phyloP scores from a whole-genome alignment of 2,888 invertebrate species.

The Polymixis flavicincta region DNA sequence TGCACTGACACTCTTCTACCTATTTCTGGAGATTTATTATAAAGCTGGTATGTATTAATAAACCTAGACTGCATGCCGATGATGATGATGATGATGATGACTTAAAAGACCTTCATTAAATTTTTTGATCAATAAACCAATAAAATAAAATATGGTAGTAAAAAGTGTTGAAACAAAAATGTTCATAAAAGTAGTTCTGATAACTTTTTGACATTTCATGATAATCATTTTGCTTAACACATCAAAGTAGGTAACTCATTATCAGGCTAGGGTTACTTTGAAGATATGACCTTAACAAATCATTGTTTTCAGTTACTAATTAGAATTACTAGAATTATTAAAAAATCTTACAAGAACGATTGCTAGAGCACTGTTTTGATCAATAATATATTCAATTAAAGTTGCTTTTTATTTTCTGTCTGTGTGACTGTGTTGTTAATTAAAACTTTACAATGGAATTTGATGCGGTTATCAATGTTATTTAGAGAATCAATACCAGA shows the following conservation, averaged over 20 bases:
- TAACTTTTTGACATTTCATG: conserved; percentile 39
- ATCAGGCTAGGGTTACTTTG: not conserved
- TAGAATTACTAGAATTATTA: no score
- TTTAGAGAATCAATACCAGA: no score
- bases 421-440: not conserved
- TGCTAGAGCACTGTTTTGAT: not conserved
- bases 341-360: no score
- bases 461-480: not conserved
- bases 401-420: not conserved
- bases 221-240: not conserved
- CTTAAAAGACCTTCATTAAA: not conserved
- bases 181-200: not conserved
- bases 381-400: not conserved
- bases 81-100: conserved; percentile 58
- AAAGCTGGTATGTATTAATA: conserved; percentile 79
- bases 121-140: not conserved
- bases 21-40: conserved; percentile 84
- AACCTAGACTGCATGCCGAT: not conserved
- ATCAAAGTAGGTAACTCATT: not conserved
- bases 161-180: not conserved
- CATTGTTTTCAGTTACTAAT: not conserved
- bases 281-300: not conserved
- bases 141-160: not conserved
- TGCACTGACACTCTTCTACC: conserved; percentile 86
- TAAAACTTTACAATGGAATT: not conserved